Percentiles rank a stretch among this genome's conserved stretches.
Evolutionary conservation across 2,888 invertebrate species (phyloP).

Genomic region (Microplitis deprimator): DNA sequence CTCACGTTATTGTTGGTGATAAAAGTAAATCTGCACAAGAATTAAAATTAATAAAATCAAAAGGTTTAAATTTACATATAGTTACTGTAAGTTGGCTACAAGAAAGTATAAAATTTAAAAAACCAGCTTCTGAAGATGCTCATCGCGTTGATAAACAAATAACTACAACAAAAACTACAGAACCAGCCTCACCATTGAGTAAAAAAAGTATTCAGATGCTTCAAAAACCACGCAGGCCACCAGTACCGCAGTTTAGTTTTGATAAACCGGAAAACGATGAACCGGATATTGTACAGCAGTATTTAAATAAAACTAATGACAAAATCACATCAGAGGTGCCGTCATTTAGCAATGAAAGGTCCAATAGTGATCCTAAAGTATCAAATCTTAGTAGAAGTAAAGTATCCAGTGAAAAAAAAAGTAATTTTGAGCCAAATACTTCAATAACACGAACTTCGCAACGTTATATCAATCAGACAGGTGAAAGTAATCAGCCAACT

Average conservation of each 20-base stretch:
- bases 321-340: slow-evolving; percentile 32
- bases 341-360: neutral
- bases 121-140: slow-evolving; percentile 75
- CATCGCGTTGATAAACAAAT: slow-evolving; percentile 58
- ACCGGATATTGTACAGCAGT: slow-evolving; percentile 62
- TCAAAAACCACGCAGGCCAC: slow-evolving; percentile 66
- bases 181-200: slow-evolving; percentile 76
- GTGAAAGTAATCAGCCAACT: neutral
- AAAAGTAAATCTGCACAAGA: slow-evolving; percentile 71
- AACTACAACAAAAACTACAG: slow-evolving; percentile 59
- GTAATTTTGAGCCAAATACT: no score
- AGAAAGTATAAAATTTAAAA: slow-evolving; percentile 79
- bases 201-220: slow-evolving; percentile 76
- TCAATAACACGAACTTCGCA: no score
- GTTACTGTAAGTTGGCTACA: slow-evolving; percentile 84
- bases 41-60: slow-evolving; percentile 67
- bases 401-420: slow-evolving; percentile 1
- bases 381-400: slow-evolving; percentile 28
- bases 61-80: slow-evolving; percentile 73
- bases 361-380: slow-evolving; percentile 26
- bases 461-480: neutral
- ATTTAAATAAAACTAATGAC: slow-evolving; percentile 55
- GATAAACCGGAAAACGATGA: slow-evolving; percentile 49
- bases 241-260: slow-evolving; percentile 63
- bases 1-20: slow-evolving; percentile 85